phyloP scores from a whole-genome alignment of 2,888 invertebrate species.

The Aradus depressus region DNA sequence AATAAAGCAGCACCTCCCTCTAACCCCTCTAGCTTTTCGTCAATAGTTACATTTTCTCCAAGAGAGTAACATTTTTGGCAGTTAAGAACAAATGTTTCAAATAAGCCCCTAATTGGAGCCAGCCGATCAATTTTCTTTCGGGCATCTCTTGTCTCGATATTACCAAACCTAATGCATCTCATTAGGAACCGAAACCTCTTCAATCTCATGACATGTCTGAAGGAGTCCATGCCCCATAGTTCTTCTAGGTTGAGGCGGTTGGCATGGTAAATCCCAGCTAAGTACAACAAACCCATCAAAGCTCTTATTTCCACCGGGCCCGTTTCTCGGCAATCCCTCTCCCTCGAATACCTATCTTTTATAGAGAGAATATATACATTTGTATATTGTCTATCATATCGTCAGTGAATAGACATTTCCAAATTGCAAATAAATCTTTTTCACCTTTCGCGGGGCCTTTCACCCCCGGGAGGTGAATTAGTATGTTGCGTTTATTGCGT shows the following conservation, averaged over 20 bases:
- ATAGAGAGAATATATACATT: no score
- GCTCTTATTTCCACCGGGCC: slow-evolving; percentile 29
- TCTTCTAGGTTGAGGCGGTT: slow-evolving; percentile 24
- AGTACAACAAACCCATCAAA: slow-evolving; percentile 28
- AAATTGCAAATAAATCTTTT: no score
- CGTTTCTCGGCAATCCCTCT: no score
- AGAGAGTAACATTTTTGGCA: slow-evolving; percentile 29
- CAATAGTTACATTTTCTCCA: slow-evolving; percentile 30
- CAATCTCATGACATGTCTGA: slow-evolving; percentile 14
- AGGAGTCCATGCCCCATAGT: slow-evolving; percentile 19
- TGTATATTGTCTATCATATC: no score
- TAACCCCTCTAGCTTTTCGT: slow-evolving; percentile 31
- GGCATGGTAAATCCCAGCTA: slow-evolving; percentile 13
- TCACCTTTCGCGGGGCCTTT: no score
- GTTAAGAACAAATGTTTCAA: slow-evolving; percentile 32
- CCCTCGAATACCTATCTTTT: no score
- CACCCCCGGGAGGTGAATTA: no score
- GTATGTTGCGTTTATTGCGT: no score
- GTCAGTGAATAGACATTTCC: no score
- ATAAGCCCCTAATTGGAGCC: slow-evolving; percentile 31
- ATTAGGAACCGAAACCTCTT: slow-evolving; percentile 16
- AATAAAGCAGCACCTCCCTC: slow-evolving; percentile 30
- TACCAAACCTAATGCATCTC: slow-evolving; percentile 11
- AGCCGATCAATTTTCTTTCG: slow-evolving; percentile 28
- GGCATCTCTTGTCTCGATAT: slow-evolving; percentile 26